Conservation (phyloP, 2,888 invertebrate genomes). For the Oxyscelio sp. region DNA sequence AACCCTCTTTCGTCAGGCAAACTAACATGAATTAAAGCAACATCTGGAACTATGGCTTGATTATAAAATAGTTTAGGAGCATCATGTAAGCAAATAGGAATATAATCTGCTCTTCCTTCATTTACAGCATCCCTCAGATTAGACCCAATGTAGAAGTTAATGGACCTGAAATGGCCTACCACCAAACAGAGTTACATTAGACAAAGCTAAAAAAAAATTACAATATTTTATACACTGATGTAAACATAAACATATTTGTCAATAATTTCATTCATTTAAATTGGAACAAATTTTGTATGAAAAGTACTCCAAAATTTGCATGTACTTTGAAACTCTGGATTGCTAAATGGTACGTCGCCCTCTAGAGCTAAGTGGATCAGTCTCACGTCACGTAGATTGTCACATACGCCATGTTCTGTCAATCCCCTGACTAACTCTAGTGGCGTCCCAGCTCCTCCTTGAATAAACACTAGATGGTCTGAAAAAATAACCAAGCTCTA, state of each 20-base stretch:
- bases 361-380: too few relatives aligned
- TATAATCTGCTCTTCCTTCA: slow-evolving; percentile 90
- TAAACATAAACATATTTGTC: too few relatives aligned
- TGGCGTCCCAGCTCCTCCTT: slow-evolving; percentile 91
- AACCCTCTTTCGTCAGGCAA: slow-evolving; percentile 91
- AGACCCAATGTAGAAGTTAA: slow-evolving; percentile 90
- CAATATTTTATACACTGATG: too few relatives aligned
- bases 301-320: too few relatives aligned
- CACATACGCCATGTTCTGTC: slow-evolving; percentile 89
- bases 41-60: slow-evolving; percentile 90
- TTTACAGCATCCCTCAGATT: slow-evolving; percentile 90
- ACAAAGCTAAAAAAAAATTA: too few relatives aligned
- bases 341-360: too few relatives aligned
- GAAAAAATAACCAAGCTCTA: slow-evolving; percentile 36
- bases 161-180: slow-evolving; percentile 89
- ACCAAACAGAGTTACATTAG: too few relatives aligned
- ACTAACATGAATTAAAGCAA: slow-evolving; percentile 89
- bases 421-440: slow-evolving; percentile 89
- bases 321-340: too few relatives aligned
- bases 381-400: slow-evolving; percentile 89
- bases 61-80: slow-evolving; percentile 90
- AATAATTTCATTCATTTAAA: too few relatives aligned
- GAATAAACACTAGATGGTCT: slow-evolving; percentile 90
- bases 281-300: too few relatives aligned
- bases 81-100: slow-evolving; percentile 91